These are phyloP conservation scores for Mycteria americana DNA, from an alignment of 2,797 vertebrate genomes.

Conservation along the genomic window DNA sequence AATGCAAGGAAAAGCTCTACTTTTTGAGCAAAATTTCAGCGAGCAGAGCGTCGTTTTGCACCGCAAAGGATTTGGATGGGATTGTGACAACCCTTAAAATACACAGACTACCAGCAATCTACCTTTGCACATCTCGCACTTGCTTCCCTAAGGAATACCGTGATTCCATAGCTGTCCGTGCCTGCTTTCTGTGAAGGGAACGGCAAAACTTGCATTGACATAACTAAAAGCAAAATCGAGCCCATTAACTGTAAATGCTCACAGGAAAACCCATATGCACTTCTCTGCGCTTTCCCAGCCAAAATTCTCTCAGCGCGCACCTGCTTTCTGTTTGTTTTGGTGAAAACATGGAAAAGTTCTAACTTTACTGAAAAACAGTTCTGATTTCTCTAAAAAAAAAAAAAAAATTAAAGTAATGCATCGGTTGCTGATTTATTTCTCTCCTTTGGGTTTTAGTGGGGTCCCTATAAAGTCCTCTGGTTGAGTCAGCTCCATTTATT, in stretches of 20 bases:
- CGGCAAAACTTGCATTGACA: not conserved
- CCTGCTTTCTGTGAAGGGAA: not conserved
- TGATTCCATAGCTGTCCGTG: not conserved
- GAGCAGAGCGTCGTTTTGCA: accelerated
- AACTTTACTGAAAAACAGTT: not conserved
- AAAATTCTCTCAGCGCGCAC: conserved; percentile 47
- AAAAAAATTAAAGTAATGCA: not conserved
- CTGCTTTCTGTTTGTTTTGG: conserved; percentile 63
- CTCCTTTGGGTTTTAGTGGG: conserved; percentile 47
- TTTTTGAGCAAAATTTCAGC: not conserved
- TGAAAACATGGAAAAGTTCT: conserved; percentile 17
- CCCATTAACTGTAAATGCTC: not conserved
- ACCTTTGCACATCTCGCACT: not conserved
- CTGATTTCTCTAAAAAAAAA: not conserved
- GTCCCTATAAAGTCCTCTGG: conserved; percentile 48
- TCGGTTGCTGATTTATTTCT: not conserved
- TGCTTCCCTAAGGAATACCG: not conserved
- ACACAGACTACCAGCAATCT: not conserved
- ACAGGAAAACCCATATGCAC: not conserved
- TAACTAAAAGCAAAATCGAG: not conserved
- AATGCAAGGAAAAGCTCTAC: not conserved
- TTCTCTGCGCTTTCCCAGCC: not conserved
- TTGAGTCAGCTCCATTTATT: conserved; percentile 53
- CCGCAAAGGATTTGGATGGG: not conserved
- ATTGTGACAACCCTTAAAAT: not conserved